These are phyloP conservation scores for Anastatus disparis DNA, from an alignment of 1,140 invertebrate species.

Conservation along the genomic window DNA sequence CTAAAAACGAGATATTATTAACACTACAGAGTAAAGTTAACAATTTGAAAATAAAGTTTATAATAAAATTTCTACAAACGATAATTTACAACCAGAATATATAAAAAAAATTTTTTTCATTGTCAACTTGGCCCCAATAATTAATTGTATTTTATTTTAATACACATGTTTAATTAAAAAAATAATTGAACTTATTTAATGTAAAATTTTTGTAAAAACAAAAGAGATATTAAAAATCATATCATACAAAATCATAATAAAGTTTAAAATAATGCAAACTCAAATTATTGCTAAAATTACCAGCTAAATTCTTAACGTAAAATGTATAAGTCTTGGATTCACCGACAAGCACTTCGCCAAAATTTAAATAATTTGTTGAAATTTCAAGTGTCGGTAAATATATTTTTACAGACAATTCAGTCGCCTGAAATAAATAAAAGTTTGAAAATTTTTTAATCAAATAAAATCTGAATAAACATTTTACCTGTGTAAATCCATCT, in stretches of 20 bases:
- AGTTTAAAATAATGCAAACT: not conserved
- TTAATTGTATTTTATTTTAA: too few relatives aligned
- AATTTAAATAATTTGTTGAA: conserved; percentile 41
- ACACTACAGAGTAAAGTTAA: too few relatives aligned
- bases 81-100: too few relatives aligned
- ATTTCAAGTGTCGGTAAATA: conserved; percentile 39
- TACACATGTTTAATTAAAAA: too few relatives aligned
- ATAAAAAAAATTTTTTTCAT: too few relatives aligned
- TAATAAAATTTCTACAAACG: too few relatives aligned
- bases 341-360: conserved; percentile 38
- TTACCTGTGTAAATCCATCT: conserved; percentile 37
- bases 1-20: too few relatives aligned
- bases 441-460: too few relatives aligned
- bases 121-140: too few relatives aligned
- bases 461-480: not conserved
- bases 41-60: too few relatives aligned
- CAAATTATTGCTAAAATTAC: conserved; percentile 37
- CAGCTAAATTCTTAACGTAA: conserved; percentile 41
- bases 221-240: not conserved
- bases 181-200: too few relatives aligned
- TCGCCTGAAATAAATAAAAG: conserved; percentile 36
- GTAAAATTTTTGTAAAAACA: not conserved
- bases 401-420: conserved; percentile 43
- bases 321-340: conserved; percentile 36
- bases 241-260: not conserved